Base-by-base conservation (phyloP, 2,797 vertebrate genomes). In the Octomys mimax region DNA sequence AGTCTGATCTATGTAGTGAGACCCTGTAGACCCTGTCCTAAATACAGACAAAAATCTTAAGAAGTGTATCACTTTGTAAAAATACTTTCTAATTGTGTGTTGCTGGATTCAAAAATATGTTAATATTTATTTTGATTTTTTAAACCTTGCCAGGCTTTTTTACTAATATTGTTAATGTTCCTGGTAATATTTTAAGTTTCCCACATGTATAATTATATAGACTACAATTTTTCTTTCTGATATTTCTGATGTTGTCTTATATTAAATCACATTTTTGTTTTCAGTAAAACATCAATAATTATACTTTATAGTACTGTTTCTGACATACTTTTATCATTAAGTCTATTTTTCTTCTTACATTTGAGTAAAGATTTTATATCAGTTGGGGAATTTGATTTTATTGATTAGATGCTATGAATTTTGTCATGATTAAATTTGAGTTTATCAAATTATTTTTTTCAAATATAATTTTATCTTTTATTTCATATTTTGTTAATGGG, bases 121-220 rank as follows among this genome's bases (percentile, higher is more conserved):
- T 81, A 61, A 80, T 71, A 66, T 91, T 79, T 73, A 91, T 70
- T 70, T 87, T 68, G 49, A 91, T 39, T 80, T 79, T 91, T 77
- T 88, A 82, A 94, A 82, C 6, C 8, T 89, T 94, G 42, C 42
- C 70, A 89, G 89, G 6, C 1, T 85, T 57, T 73, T 54, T 71
- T 84, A 87, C 26, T 79, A 79, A 84, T 62, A 87, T 3, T 46
- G 88, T 13, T 39, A 73, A 26, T 16, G 52, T 83, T 94, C 85
- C 28, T 92, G 26, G 70, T 87, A 77, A 82, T 71, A 85, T 5
- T 36, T 88, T 66, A 11, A 85, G 49, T 2, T 84, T 52, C 31
- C 21, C 52, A n/a, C 70, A 1, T 71, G 7, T 70, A 21, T 49
- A 64, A n/a, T 86, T 89, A 57, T 86, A 33, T 82, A 88, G 88